phyloP scores from a whole-genome alignment of 2,888 invertebrate genomes.

The Mythimna impura region DNA sequence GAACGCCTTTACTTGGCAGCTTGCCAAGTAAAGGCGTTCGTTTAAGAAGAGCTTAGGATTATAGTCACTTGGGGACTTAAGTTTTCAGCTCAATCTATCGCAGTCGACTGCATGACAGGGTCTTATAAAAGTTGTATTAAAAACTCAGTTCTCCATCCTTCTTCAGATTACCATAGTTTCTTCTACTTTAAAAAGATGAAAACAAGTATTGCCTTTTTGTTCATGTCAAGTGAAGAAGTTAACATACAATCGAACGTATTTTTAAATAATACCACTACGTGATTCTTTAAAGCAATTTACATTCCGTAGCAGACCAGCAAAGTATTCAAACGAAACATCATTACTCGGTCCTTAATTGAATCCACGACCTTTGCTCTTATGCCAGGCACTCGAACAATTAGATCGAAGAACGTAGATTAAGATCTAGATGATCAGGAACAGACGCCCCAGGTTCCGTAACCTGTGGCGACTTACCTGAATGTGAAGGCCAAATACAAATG shows the following conservation, averaged over 20 bases:
- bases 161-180: neutral
- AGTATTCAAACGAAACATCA: constrained; percentile 24
- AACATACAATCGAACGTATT: constrained; percentile 5
- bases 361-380: constrained; percentile 50
- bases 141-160: constrained; percentile 1
- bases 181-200: neutral
- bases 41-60: constrained; percentile 33
- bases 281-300: constrained; percentile 16
- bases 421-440: constrained; percentile 29
- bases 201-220: neutral
- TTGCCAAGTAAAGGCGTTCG: constrained; percentile 36
- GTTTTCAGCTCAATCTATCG: constrained; percentile 29
- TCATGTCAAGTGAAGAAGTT: neutral
- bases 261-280: neutral
- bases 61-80: constrained; percentile 22
- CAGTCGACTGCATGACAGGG: constrained; percentile 28
- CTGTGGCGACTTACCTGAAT: constrained; percentile 9
- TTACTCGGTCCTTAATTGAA: constrained; percentile 49
- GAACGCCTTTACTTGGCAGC: no score
- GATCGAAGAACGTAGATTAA: constrained; percentile 34
- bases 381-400: constrained; percentile 41
- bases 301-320: constrained; percentile 4
- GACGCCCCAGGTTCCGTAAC: constrained; percentile 22
- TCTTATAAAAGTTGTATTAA: constrained; percentile 21
- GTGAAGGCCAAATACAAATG: constrained; percentile 5